Base-by-base conservation (phyloP, 2,797 vertebrate species). In the Tangara arthus region DNA sequence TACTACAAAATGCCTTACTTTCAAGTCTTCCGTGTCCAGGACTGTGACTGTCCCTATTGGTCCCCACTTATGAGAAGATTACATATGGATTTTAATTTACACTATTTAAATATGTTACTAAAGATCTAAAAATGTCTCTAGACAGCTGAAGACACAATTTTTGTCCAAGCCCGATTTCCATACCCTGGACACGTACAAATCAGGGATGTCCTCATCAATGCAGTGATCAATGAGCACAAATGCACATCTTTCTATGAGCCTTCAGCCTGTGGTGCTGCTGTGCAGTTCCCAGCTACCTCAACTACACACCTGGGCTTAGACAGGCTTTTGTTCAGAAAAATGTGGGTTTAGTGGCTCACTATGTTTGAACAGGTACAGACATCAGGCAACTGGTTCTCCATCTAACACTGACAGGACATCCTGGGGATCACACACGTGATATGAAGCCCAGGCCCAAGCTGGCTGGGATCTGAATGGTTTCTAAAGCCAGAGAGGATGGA, bases 391-490 rank as follows among this genome's bases (percentile, higher is more conserved):
- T 37, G 82, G 50, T 39, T 73, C 79, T 75, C 69, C 85, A 85
- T 64, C 82, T 87, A 68, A 60, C 63, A 71, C 47, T 63, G 90
- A 93, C 24, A 19, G 73, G 93, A 79, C 41, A 57, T 89, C 46
- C 85, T 28, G 6, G 44, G 42, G 50, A 97, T 98, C 98, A 99
- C 93, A 99, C 99, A 16, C 99, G 99, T 11, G 98, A 97, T 89
- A 99, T 99, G 98, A 99, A 99, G 53, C 92, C 97, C 96, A 99
- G 97, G 93, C 99, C 99, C 95, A 99, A 98, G 52, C 99, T 99
- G 96, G 98, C 52, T 42, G 99, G 99, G 95, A 99, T 99, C 98
- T 99, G 99, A 97, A 99, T 99, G 97, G 99, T 99, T 97, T 99
- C 99, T 95, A 99, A 97, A 8, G 99, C 99, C 18, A 99, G 98